Evolutionary conservation across 2,113 vertebrate species (phyloP).

Genomic region (Tricholaema leucomelas): DNA sequence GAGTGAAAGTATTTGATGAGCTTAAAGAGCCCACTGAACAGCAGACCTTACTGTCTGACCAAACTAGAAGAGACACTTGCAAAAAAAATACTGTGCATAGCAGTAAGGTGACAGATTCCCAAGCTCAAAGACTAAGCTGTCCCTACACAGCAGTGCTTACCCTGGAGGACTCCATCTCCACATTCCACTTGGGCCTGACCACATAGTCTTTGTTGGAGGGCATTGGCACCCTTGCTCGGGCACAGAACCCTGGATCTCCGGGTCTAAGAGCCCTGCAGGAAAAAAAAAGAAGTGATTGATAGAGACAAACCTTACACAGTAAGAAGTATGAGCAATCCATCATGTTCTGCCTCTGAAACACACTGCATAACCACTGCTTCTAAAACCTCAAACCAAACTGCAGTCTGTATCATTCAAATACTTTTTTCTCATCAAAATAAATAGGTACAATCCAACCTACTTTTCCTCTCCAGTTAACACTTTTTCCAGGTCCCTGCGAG

Average conservation of each 20-base stretch:
- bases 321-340: not conserved
- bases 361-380: not conserved
- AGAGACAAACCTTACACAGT: not conserved
- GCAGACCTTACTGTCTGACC: not conserved
- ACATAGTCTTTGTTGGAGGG: conserved; percentile 99
- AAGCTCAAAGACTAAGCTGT: not conserved
- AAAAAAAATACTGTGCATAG: not conserved
- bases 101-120: not conserved
- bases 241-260: conserved; percentile 96
- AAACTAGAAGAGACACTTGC: not conserved
- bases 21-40: not conserved
- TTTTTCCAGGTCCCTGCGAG: conserved; percentile 95
- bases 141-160: conserved; percentile 73
- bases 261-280: conserved; percentile 88
- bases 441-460: conserved; percentile 73
- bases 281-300: not conserved
- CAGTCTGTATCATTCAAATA: not conserved
- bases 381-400: not conserved
- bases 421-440: not conserved
- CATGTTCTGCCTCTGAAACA: not conserved
- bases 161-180: conserved; percentile 91
- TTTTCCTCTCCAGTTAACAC: conserved; percentile 97
- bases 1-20: not conserved
- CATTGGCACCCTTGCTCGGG: conserved; percentile 93
- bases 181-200: conserved; percentile 97